phyloP scores from a whole-genome alignment of 2,113 vertebrate species.

The Synchiropus splendidus region DNA sequence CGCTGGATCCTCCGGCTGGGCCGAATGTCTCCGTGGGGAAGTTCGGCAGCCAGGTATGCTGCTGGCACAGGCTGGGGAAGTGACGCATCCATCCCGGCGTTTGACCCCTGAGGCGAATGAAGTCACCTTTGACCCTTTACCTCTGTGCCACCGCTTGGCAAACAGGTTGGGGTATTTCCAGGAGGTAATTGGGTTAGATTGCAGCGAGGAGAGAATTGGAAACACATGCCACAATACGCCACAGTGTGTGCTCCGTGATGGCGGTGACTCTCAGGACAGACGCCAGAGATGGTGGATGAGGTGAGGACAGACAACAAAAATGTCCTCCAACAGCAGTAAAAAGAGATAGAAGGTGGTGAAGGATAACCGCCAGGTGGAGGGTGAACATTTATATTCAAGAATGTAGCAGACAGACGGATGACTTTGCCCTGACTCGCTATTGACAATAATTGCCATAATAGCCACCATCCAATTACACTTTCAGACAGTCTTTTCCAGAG shows the following conservation, averaged over 20 bases:
- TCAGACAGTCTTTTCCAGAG: too few species aligned
- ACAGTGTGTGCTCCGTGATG: constrained; percentile 12
- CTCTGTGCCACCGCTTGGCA: constrained; percentile 30
- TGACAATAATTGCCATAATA: constrained; percentile 63
- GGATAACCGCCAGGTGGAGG: background rate
- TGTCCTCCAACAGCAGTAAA: too few species aligned
- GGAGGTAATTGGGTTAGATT: constrained; percentile 64
- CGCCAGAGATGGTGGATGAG: constrained; percentile 4
- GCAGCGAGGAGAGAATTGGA: constrained; percentile 56
- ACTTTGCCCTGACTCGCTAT: constrained; percentile 45
- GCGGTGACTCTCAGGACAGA: constrained; percentile 1
- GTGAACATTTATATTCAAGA: constrained; percentile 19
- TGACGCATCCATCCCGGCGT: background rate
- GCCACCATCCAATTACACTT: constrained; percentile 48
- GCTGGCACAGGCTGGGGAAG: background rate
- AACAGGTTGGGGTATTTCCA: constrained; percentile 47
- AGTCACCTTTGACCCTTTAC: constrained; percentile 50
- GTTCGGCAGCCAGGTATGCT: constrained; percentile 1
- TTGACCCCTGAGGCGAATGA: constrained; percentile 2
- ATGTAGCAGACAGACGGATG: constrained; percentile 13
- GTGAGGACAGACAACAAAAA: constrained; percentile 12
- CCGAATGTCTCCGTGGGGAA: constrained; percentile 16
- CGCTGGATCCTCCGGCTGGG: constrained; percentile 17
- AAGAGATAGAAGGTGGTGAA: background rate
- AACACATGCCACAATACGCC: constrained; percentile 52